Conservation (phyloP, 2,797 vertebrate species). For the Hemitrygon akajei region DNA sequence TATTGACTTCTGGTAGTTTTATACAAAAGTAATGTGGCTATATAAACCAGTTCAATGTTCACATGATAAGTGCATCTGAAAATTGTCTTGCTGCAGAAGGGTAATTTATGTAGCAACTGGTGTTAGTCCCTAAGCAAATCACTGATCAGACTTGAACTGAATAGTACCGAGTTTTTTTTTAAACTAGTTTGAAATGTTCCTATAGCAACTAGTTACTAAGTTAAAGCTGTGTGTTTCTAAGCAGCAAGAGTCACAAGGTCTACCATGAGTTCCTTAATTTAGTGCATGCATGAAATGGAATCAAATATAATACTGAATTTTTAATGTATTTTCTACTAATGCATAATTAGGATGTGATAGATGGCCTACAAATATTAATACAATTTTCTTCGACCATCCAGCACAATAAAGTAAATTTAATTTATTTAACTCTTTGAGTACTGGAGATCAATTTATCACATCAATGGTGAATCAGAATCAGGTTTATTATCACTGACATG, state of each 20-base stretch:
- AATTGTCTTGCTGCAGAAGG: background rate
- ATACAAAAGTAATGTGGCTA: background rate
- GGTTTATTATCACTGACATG: too few species aligned
- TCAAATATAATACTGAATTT: constrained; percentile 52
- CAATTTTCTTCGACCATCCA: background rate
- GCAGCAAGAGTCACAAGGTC: constrained; percentile 48
- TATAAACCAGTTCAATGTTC: background rate
- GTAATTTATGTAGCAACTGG: background rate
- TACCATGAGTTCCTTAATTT: constrained; percentile 49
- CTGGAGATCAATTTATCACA: background rate
- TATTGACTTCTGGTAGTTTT: too few species aligned
- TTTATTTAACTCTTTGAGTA: background rate
- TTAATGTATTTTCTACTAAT: constrained; percentile 44
- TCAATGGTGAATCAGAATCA: too few species aligned
- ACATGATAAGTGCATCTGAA: background rate
- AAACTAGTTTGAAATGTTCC: constrained; percentile 29
- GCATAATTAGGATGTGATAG: background rate
- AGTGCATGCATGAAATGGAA: constrained; percentile 50
- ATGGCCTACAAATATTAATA: background rate
- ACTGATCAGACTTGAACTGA: background rate
- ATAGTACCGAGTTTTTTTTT: background rate
- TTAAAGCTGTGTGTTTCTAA: constrained; percentile 45
- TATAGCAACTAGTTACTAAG: constrained; percentile 53
- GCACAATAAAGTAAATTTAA: background rate
- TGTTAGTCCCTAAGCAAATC: background rate